Evolutionary conservation across 1,140 invertebrate species (phyloP), one percentile per base, ranked within the genome.

Genomic region (Theocolax elegans): DNA sequence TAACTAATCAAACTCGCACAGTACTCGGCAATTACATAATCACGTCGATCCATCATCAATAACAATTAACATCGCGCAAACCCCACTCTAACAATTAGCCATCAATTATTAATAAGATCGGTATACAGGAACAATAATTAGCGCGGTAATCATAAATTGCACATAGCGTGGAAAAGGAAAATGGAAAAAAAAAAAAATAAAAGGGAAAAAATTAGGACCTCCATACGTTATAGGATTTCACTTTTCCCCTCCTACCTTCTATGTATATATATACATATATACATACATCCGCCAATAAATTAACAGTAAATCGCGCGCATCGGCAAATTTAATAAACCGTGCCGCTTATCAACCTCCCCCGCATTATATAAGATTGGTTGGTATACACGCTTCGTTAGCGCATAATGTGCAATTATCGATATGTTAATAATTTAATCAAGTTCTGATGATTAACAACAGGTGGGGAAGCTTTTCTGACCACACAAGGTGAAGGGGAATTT

Each of bases 361-460:
- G 1, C 53, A 29, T 29, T 15, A 15, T 29, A 17, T 44, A 44
- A 13, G 31, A 35, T 10, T 35, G 10, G n/a, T 17, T 2, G 48
- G 19, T 13, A 12, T 19, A 4, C 19, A 27, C 23, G 25, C n/a
- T 25, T 8, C 54, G 1, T 2, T 13, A 40, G 38, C 35, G 38
- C 25, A 31, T 58, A 58, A 59, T 64, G 71, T 79, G 75, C 79
- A 80, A 83, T 83, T 81, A 81, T 75, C 70, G 53, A 54, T 75
- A 76, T 75, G 77, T 81, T 80, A 79, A 80, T 83, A 83, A 82
- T 83, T 80, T 77, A 79, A 80, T 80, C 75, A 72, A 42, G 44
- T 74, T 63, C n/a, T n/a, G n/a, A 67, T 77, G 79, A 83, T 81
- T 82, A 82, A 80, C n/a, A n/a, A n/a, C 79, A 80, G 79, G 73